A percentile compares a stretch with the other conserved stretches of the same genome.
phyloP scores from a whole-genome alignment of 2,888 invertebrate genomes.

The Hanleya hanleyi region DNA sequence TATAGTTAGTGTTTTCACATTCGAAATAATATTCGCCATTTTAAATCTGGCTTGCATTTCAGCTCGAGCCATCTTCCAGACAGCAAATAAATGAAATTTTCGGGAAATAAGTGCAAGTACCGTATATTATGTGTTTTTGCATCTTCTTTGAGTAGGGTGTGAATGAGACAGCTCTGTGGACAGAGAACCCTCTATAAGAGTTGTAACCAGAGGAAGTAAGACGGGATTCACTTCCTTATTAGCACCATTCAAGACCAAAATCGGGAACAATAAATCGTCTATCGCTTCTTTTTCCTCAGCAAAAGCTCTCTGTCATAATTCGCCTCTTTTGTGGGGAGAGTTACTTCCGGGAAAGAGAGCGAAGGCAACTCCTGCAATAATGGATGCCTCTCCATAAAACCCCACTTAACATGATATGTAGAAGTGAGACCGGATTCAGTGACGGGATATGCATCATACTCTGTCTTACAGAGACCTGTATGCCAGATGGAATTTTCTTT shows the following conservation, averaged over 20 bases:
- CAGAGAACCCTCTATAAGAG: too few relatives aligned
- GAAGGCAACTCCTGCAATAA: neutral
- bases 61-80: too few relatives aligned
- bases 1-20: too few relatives aligned
- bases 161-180: too few relatives aligned
- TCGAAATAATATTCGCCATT: too few relatives aligned
- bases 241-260: neutral
- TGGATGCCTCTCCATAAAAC: slow-evolving; percentile 3
- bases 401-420: neutral
- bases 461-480: neutral
- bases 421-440: neutral
- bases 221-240: neutral
- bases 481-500: slow-evolving; percentile 4
- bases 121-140: too few relatives aligned
- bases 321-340: slow-evolving; percentile 5
- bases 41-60: too few relatives aligned
- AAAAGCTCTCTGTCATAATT: slow-evolving; percentile 7
- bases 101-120: too few relatives aligned
- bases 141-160: too few relatives aligned
- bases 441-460: neutral
- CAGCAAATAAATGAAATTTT: too few relatives aligned
- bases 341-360: slow-evolving; percentile 5
- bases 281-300: neutral
- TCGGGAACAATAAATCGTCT: neutral
- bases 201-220: too few relatives aligned